Evolutionary conservation across 2,797 vertebrate genomes (phyloP).

Genomic region (Ambastaia sidthimunki): DNA sequence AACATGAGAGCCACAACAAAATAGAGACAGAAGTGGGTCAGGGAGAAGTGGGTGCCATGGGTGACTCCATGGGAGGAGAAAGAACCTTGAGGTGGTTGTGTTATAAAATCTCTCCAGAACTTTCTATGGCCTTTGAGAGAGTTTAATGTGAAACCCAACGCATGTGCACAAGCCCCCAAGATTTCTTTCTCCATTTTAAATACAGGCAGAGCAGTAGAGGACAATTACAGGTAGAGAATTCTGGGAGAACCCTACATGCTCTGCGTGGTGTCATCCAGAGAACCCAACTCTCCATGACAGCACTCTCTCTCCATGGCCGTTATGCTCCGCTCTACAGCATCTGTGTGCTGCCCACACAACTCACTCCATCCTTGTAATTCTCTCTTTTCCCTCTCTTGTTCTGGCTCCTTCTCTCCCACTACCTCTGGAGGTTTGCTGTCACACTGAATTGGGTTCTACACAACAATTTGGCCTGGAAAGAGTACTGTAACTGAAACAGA

Average conservation of each 20-base stretch:
- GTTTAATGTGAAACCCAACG: neutral
- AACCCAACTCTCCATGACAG: constrained; percentile 60
- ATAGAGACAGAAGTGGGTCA: constrained; percentile 53
- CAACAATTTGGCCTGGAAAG: constrained; percentile 28
- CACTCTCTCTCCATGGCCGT: constrained; percentile 54
- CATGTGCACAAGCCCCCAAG: constrained; percentile 20
- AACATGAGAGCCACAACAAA: constrained; percentile 51
- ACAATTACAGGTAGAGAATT: constrained; percentile 22
- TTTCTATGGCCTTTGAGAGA: neutral
- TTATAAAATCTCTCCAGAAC: constrained; percentile 2
- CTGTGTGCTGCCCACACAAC: constrained; percentile 57
- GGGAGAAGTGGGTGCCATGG: constrained; percentile 57
- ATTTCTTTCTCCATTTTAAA: constrained; percentile 41
- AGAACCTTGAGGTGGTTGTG: constrained; percentile 30
- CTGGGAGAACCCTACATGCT: constrained; percentile 32
- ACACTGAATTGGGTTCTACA: constrained; percentile 44
- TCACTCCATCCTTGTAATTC: constrained; percentile 36
- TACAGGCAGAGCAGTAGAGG: constrained; percentile 27
- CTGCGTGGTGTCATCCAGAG: constrained; percentile 52
- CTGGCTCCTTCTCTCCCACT: constrained; percentile 14
- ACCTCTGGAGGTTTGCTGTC: constrained; percentile 50
- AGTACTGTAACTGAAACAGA: neutral
- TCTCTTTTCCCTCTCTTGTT: constrained; percentile 8
- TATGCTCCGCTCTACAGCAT: constrained; percentile 49
- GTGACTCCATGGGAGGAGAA: constrained; percentile 52